Evolutionary conservation across 2,797 vertebrate species (phyloP), one percentile per base, ranked within the genome.

Genomic region (Danio tinwini): DNA sequence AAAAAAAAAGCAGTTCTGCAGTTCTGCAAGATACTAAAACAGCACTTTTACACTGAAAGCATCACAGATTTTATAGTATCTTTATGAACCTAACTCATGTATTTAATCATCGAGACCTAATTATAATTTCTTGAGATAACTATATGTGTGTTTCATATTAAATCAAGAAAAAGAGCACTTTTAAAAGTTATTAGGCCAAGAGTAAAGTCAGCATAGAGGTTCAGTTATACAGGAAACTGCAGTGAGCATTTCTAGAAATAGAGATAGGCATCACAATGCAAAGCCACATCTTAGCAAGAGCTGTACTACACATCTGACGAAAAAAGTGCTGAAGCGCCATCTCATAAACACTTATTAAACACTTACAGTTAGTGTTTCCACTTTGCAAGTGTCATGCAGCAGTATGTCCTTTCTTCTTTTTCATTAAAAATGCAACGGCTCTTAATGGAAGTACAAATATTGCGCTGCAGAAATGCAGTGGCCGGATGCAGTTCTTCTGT

Each of bases 201-300:
- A 73, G 39, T 0, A 49, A 61, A 76, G 39, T 39, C 19, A 21
- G 63, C 50, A 62, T 19, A 50, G 44, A 7, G 11, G 50, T 44
- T 16, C 44, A 4, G 63, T 77, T 44, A 61, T 12, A 80, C 84
- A 78, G 81, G 84, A 85, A 83, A 64, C 75, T 70, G 45, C 78
- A 44, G 5, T 0, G 52, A 64, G 49, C 68, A 37, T 63, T 79
- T 64, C 73, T 47, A 17, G 53, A 77, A 63, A 82, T 39, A 65
- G 40, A 75, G 84, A 85, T 85, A 85, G 9, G 8, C 8, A 85
- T 83, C 78, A 59, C 11, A 70, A 40, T 12, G 19, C 56, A 71
- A 47, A 47, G 64, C 81, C 74, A 78, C 84, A 81, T 81, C 17
- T 68, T 56, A 81, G 9, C n/a, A 65, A 71, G 40, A 74, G 11